Evolutionary conservation across 2,113 vertebrate species (phyloP), one percentile per base, ranked within the genome.

Genomic region (Lophura nycthemera): DNA sequence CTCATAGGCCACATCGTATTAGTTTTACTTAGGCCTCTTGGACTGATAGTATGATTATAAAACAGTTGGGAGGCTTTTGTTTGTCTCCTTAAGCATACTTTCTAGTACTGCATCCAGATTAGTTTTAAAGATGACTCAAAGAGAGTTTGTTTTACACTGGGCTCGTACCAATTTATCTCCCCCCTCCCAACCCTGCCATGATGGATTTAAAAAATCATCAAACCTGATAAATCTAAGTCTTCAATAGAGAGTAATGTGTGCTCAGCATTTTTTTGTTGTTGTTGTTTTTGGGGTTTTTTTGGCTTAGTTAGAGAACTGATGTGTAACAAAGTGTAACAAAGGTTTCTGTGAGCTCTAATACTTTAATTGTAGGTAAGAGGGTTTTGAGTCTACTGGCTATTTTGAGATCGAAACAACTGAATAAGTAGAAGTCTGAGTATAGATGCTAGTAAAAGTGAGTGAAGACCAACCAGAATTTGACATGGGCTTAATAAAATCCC

Each of bases 121-220:
- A 78, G 29, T 87, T 96, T 96, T 94, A 71, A 90, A 76, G 86
- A 92, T 92, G 75, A 76, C 60, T 61, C 66, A 87, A 77, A 95
- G 65, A 78, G 61, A 84, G 48, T 86, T 88, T 67, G 42, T 86
- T 94, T 77, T 81, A 73, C 29, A 45, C 25, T 52, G 66, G 67
- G 30, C 52, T 90, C 42, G n/a, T 77, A 88, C 79, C 40, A 69
- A 25, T 90, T 93, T 86, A 50, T 86, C 24, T 81, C 50, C 59
- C 24, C 48, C 32, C n/a, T 73, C 76, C 56, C 64, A 64, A 42
- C 29, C 14, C 29, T 2, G 0, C 79, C 64, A 47, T 12, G 65
- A 34, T 71, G 56, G 38, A 69, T 94, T 90, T 93, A 43, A 88
- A 92, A 95, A 93, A 88, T 90, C 83, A 72, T 92, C 83, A 84